These are phyloP conservation scores for Macroteleia sp. DNA, from an alignment of 2,888 invertebrate genomes.

Conservation along the genomic window DNA sequence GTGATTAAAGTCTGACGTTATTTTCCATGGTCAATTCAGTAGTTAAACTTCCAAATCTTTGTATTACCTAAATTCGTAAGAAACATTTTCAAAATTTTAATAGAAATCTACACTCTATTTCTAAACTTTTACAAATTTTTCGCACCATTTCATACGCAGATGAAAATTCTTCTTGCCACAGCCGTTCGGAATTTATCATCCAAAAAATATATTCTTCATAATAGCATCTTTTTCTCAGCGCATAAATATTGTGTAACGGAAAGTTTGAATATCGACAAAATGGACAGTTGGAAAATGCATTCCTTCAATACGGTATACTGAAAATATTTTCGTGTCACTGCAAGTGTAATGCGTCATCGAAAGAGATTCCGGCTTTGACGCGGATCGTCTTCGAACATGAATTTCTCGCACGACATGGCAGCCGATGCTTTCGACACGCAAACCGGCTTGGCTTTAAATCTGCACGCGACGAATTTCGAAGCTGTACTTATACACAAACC, in stretches of 20 bases:
- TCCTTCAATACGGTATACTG: neutral
- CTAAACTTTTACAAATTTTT: no score
- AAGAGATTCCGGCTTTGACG: slow-evolving; percentile 7
- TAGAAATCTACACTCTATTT: no score
- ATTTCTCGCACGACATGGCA: slow-evolving; percentile 43
- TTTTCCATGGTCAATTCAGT: no score
- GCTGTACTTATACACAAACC: slow-evolving; percentile 9
- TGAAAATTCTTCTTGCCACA: no score
- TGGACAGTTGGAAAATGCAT: neutral
- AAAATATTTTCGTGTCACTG: slow-evolving; percentile 4
- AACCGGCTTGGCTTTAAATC: slow-evolving; percentile 35
- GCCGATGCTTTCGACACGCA: slow-evolving; percentile 20
- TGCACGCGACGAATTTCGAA: slow-evolving; percentile 33
- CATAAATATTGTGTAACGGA: slow-evolving; percentile 11
- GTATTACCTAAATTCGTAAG: no score
- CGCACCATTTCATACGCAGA: no score
- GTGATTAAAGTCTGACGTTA: no score
- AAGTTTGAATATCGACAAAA: slow-evolving; percentile 5
- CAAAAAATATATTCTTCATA: neutral
- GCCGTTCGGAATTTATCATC: neutral
- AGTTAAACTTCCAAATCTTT: no score
- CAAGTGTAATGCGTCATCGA: slow-evolving; percentile 6
- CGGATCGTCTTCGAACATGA: slow-evolving; percentile 23
- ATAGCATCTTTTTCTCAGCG: slow-evolving; percentile 1
- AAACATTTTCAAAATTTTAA: no score